Conservation (phyloP, 1,140 invertebrate species). For the Zaprionus inermis region DNA sequence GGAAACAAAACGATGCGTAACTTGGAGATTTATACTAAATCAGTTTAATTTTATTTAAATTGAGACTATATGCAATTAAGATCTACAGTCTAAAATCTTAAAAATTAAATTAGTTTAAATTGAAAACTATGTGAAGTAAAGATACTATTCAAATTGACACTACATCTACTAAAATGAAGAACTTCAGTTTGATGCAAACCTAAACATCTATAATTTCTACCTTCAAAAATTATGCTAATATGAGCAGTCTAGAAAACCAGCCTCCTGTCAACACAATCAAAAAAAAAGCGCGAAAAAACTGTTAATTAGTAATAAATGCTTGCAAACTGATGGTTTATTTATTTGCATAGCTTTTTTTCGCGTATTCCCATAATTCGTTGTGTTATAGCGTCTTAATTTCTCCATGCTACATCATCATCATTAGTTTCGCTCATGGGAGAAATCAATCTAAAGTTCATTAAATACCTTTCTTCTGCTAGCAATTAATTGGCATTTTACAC, state of each 20-base stretch:
- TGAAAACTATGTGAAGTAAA: too few relatives aligned
- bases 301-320: slow-evolving; percentile 13
- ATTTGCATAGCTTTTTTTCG: slow-evolving; percentile 9
- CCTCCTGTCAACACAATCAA: background rate
- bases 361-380: slow-evolving; percentile 14
- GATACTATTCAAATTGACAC: too few relatives aligned
- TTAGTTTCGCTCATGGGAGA: slow-evolving; percentile 9
- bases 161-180: background rate
- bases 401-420: slow-evolving; percentile 27
- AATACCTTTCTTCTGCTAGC: slow-evolving; percentile 24
- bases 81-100: too few relatives aligned
- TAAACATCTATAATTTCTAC: too few relatives aligned
- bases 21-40: background rate
- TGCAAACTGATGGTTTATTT: slow-evolving; percentile 18
- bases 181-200: too few relatives aligned
- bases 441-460: slow-evolving; percentile 50
- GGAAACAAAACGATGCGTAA: too few relatives aligned
- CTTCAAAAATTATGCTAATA: background rate
- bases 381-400: slow-evolving; percentile 8
- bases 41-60: background rate
- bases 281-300: background rate
- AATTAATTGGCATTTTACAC: slow-evolving; percentile 41
- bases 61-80: too few relatives aligned
- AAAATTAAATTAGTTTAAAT: too few relatives aligned
- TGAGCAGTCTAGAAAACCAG: background rate